These are phyloP conservation scores for Pterophyllum scalare DNA, from an alignment of 2,113 vertebrate species.

Conservation along the genomic window DNA sequence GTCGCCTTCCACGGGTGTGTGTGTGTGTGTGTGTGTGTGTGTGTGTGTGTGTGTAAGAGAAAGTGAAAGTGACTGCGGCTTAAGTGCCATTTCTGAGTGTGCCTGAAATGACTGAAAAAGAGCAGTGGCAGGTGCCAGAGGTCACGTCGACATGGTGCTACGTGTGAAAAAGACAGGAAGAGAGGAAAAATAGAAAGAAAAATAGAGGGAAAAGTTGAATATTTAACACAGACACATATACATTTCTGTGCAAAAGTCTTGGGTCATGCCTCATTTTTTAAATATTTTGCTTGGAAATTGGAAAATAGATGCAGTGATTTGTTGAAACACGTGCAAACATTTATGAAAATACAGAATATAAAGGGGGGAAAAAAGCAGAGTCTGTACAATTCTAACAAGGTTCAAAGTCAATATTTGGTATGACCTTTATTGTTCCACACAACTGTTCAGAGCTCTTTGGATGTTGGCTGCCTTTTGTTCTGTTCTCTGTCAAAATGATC, in stretches of 20 bases:
- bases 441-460: too few relatives aligned
- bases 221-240: neutral
- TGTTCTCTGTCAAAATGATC: too few relatives aligned
- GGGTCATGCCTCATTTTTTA: neutral
- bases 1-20: slow-evolving; percentile 44
- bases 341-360: neutral
- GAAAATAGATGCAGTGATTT: neutral
- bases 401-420: neutral
- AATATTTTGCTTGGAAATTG: neutral
- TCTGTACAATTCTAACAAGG: neutral
- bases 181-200: neutral
- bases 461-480: too few relatives aligned
- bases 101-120: slow-evolving; percentile 4
- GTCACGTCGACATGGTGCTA: slow-evolving; percentile 12
- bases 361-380: neutral
- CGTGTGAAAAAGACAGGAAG: neutral
- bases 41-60: neutral
- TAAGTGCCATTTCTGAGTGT: slow-evolving; percentile 16
- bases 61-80: neutral
- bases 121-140: slow-evolving; percentile 15
- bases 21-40: neutral
- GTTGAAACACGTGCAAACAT: neutral
- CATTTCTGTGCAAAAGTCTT: neutral
- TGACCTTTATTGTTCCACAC: too few relatives aligned
- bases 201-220: neutral